Evolutionary conservation across 2,888 invertebrate species (phyloP).

Genomic region (Nemurella pictetii): DNA sequence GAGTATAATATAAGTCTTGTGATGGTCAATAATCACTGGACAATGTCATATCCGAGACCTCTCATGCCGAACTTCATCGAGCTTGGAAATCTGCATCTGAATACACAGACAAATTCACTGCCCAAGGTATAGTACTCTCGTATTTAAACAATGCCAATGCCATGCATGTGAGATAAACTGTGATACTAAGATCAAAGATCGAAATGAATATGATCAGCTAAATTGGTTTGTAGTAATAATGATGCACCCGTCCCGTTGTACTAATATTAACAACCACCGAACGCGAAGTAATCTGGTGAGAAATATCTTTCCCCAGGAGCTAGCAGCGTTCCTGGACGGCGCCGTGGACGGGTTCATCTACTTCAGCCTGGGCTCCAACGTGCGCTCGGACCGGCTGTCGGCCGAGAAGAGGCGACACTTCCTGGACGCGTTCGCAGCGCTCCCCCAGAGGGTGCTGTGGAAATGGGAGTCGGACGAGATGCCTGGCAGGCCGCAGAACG

Average conservation of each 20-base stretch:
- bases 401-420: slow-evolving; percentile 50
- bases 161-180: no score
- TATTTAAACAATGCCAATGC: no score
- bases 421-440: slow-evolving; percentile 51
- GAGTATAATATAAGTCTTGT: slow-evolving; percentile 42
- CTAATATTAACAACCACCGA: no score
- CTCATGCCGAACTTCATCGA: slow-evolving; percentile 43
- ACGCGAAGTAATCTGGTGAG: no score
- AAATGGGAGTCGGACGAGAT: slow-evolving; percentile 54
- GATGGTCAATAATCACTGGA: slow-evolving; percentile 39
- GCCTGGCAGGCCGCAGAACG: slow-evolving; percentile 51
- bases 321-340: slow-evolving; percentile 51
- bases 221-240: no score
- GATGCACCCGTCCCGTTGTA: no score
- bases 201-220: no score
- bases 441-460: slow-evolving; percentile 55
- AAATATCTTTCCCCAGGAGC: slow-evolving; percentile 21
- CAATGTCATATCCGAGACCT: slow-evolving; percentile 25
- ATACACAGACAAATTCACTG: slow-evolving; percentile 6
- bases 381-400: slow-evolving; percentile 54
- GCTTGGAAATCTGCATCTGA: slow-evolving; percentile 22
- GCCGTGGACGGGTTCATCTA: slow-evolving; percentile 54
- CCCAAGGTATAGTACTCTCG: no score
- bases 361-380: slow-evolving; percentile 56
- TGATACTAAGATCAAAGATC: no score